A percentile compares a stretch with the other conserved stretches of the same genome.
phyloP scores from a whole-genome alignment of 1,140 invertebrate genomes.

The Diuraphis noxia region DNA sequence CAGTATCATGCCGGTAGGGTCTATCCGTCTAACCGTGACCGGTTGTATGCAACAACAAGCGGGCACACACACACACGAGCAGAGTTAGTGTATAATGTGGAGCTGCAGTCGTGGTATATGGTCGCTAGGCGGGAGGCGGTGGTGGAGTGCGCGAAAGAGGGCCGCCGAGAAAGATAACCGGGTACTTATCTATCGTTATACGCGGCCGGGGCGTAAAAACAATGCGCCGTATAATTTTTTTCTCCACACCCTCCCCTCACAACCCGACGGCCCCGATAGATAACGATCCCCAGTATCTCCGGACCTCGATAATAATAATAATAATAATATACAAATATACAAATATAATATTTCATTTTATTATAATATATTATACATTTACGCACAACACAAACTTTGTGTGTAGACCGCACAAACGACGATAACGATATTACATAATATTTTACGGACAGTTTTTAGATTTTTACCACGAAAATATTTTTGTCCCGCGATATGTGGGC shows the following conservation, averaged over 20 bases:
- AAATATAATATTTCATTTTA: not conserved
- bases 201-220: constrained; percentile 27
- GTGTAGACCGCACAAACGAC: not conserved
- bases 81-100: not conserved
- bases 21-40: constrained; percentile 49
- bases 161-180: constrained; percentile 33
- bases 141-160: not conserved
- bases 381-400: not conserved
- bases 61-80: constrained; percentile 1
- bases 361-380: too few relatives aligned
- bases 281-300: constrained; percentile 22
- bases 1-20: constrained; percentile 40
- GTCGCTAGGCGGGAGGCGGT: not conserved
- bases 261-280: not conserved
- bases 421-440: not conserved
- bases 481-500: not conserved
- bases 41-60: constrained; percentile 20
- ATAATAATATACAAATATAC: not conserved
- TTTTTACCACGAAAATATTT: not conserved
- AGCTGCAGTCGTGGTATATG: not conserved
- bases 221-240: constrained; percentile 8
- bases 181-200: constrained; percentile 49
- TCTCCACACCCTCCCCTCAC: not conserved
- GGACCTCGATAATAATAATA: not conserved
- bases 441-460: not conserved